Base-by-base conservation (phyloP, 2,113 vertebrate genomes). In the Diglossa brunneiventris region DNA sequence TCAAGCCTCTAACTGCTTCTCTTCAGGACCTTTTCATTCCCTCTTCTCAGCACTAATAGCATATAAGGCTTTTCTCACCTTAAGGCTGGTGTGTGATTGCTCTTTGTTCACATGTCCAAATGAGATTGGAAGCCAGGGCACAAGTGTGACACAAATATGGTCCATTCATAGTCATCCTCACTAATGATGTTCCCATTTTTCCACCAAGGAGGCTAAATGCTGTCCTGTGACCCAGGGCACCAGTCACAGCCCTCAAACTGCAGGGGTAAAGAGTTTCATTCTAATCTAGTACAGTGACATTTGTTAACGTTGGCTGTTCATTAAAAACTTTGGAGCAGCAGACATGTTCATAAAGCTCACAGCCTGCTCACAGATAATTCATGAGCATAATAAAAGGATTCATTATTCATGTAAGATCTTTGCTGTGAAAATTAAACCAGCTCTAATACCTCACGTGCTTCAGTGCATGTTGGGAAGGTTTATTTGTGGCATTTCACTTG, bases 361-460 rank as follows among this genome's bases (percentile, higher is more conserved):
- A 95, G 83, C 82, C 93, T 24, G 61, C 86, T 92, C 92, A 85
- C 91, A 79, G 91, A 83, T 97, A 96, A 95, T 96, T 96, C 94
- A 95, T 95, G 93, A 96, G 78, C 80, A 90, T 88, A 93, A 95
- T 96, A 95, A 92, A 94, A 90, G 77, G 86, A 92, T 94, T 95
- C 94, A 95, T 95, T 97, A 95, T 94, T 97, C 93, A 95, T 93
- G 79, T 80, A 92, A 88, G 82, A 83, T 88, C 83, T 95, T 95
- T 89, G 79, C 92, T 19, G 11, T 93, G 87, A 88, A 95, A 96
- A 95, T 97, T 95, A 95, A 92, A 90, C 50, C 64, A 77, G 87
- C 66, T 92, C 91, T 93, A 90, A 86, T 86, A 72, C 75, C 93
- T 95, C 92, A 93, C 20, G 15, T 33, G 53, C 75, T 44, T 62